Evolutionary conservation across 2,113 vertebrate genomes (phyloP).

Genomic region (Ctenomys sociabilis): DNA sequence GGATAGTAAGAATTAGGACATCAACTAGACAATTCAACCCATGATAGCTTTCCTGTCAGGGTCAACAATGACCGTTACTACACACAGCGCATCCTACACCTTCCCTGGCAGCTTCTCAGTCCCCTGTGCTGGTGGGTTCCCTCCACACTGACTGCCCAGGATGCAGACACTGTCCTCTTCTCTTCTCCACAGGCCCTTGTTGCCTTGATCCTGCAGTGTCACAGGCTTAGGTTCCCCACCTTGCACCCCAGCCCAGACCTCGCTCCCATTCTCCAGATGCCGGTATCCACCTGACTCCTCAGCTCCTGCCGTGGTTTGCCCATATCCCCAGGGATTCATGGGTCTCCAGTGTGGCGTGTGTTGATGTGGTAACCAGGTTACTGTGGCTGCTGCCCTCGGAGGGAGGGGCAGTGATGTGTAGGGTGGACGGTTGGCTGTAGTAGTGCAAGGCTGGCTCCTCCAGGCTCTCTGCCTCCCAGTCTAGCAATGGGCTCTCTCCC

Average conservation of each 20-base stretch:
- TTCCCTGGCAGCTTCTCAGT: neutral
- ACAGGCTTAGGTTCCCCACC: neutral
- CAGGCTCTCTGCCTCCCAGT: neutral
- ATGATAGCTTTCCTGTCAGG: neutral
- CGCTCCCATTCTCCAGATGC: neutral
- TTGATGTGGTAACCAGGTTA: neutral
- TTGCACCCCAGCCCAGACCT: neutral
- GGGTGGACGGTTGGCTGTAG: neutral
- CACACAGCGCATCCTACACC: neutral
- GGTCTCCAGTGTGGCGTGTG: neutral
- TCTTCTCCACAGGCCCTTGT: neutral
- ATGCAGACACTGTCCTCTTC: neutral
- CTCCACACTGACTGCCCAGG: neutral
- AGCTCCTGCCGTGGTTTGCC: neutral
- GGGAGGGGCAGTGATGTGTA: accelerated
- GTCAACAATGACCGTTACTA: neutral
- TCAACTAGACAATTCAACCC: neutral
- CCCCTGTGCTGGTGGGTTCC: neutral
- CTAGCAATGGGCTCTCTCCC: neutral
- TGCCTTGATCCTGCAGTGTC: neutral
- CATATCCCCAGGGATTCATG: neutral
- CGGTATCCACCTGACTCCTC: neutral
- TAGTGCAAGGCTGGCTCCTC: neutral
- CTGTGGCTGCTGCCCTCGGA: neutral
- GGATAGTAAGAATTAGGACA: neutral